Evolutionary conservation across 2,113 vertebrate species (phyloP).

Genomic region (Aviceda subcristata): DNA sequence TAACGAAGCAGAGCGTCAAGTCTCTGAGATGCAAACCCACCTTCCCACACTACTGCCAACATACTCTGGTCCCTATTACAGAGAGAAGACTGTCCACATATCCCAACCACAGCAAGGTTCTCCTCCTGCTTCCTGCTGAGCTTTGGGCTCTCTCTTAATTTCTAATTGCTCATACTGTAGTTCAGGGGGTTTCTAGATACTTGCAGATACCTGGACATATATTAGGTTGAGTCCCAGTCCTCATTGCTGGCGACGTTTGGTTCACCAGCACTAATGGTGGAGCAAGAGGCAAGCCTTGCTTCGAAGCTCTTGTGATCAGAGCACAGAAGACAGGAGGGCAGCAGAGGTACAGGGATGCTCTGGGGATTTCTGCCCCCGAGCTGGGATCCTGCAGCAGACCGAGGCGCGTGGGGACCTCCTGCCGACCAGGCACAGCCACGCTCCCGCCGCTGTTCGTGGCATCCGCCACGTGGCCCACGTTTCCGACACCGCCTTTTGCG

Average conservation of each 20-base stretch:
- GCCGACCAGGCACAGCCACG: background rate
- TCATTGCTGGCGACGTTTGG: background rate
- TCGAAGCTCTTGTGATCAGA: background rate
- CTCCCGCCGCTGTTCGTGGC: background rate
- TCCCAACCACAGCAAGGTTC: background rate
- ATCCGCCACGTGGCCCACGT: background rate
- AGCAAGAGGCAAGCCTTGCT: background rate
- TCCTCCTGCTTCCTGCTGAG: background rate
- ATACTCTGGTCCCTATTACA: background rate
- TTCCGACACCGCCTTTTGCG: conserved; percentile 14
- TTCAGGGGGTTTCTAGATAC: background rate
- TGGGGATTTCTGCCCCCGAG: background rate
- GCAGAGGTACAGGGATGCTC: background rate
- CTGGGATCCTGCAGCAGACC: background rate
- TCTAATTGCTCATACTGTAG: background rate
- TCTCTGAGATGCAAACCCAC: background rate
- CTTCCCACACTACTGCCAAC: background rate
- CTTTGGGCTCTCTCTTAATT: background rate
- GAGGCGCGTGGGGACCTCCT: background rate
- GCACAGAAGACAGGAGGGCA: background rate
- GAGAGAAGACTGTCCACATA: background rate
- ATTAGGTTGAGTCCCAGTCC: background rate
- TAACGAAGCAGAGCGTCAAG: background rate
- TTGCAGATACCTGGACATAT: background rate
- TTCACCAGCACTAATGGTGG: background rate